Evolutionary conservation across 2,113 vertebrate genomes (phyloP).

Genomic region (Diphyllodes magnificus): DNA sequence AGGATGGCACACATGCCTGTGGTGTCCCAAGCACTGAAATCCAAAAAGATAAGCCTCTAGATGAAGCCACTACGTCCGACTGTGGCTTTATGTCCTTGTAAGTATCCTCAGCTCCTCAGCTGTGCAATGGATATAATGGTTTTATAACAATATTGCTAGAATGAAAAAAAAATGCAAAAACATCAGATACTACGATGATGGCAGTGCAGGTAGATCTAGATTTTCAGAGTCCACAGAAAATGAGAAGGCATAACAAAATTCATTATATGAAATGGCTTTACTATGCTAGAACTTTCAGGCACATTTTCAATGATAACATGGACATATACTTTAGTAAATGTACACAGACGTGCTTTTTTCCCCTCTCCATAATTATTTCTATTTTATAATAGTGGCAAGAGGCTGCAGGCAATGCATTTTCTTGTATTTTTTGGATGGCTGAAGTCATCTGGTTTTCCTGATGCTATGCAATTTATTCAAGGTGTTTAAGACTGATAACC

Average conservation of each 20-base stretch:
- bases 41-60: neutral
- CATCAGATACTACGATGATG: neutral
- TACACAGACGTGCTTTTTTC: neutral
- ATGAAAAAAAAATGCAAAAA: neutral
- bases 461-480: neutral
- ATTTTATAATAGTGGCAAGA: neutral
- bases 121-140: neutral
- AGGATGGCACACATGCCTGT: neutral
- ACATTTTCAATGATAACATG: neutral
- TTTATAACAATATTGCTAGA: neutral
- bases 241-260: neutral
- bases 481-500: conserved; percentile 56
- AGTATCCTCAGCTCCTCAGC: neutral
- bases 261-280: neutral
- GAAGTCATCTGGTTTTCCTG: conserved; percentile 28
- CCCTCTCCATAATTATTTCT: conserved; percentile 4
- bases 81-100: neutral
- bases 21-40: neutral
- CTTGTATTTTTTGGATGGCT: conserved; percentile 5
- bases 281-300: neutral
- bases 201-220: neutral
- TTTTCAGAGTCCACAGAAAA: neutral
- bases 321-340: neutral
- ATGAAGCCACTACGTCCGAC: neutral
- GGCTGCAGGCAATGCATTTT: conserved; percentile 7